Evolutionary conservation across 2,797 vertebrate species (phyloP).

Genomic region (Hydrophis major): DNA sequence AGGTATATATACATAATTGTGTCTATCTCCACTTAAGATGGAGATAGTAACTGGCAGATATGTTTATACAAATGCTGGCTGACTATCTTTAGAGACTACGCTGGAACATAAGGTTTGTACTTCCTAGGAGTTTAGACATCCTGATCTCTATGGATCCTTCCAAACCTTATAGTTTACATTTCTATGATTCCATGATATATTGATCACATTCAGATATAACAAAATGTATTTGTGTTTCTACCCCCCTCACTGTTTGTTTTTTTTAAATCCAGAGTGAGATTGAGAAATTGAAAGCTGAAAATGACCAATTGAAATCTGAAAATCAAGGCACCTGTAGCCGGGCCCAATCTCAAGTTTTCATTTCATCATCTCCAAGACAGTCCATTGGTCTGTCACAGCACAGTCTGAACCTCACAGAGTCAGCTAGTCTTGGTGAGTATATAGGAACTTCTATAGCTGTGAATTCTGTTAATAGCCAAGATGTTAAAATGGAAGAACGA

Average conservation of each 20-base stretch:
- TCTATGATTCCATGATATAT: not conserved
- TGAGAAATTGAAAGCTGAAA: constrained; percentile 93
- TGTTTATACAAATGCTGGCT: not conserved
- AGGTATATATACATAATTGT: not conserved
- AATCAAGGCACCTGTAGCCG: constrained; percentile 84
- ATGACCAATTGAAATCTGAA: constrained; percentile 91
- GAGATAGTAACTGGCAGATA: not conserved
- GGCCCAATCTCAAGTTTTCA: constrained; percentile 85
- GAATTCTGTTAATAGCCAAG: constrained; percentile 49
- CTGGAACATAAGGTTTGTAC: not conserved
- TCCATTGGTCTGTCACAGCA: constrained; percentile 84
- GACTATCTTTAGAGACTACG: not conserved
- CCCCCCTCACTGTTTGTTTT: constrained; percentile 5
- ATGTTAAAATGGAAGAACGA: constrained; percentile 59
- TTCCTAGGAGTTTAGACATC: not conserved
- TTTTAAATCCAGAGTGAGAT: constrained; percentile 81
- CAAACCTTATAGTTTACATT: not conserved
- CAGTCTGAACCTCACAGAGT: constrained; percentile 91
- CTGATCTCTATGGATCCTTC: not conserved
- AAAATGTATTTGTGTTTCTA: not conserved
- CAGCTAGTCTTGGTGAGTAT: constrained; percentile 89
- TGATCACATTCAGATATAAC: not conserved
- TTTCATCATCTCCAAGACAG: constrained; percentile 83
- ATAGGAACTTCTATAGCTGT: constrained; percentile 26
- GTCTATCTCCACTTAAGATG: not conserved